Percentiles rank a stretch among this genome's conserved stretches.
Conservation (phyloP, 2,797 vertebrate genomes). For the Mycteria americana region DNA sequence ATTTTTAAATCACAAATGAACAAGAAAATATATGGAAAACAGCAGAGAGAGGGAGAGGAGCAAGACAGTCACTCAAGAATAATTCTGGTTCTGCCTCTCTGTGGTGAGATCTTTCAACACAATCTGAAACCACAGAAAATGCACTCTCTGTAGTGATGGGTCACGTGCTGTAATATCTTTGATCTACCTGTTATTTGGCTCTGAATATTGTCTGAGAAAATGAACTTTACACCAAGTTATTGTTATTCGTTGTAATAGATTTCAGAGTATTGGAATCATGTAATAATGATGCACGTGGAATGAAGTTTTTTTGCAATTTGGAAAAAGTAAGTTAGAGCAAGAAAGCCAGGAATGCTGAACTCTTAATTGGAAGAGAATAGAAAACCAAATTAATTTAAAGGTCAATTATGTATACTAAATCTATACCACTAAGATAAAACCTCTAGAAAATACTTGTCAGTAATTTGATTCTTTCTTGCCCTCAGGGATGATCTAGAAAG, state of each 20-base stretch:
- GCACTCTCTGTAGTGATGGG: fast-evolving
- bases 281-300: neutral
- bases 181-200: neutral
- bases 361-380: neutral
- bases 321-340: neutral
- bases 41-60: neutral
- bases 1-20: neutral
- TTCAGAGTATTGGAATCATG: neutral
- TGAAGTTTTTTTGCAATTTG: neutral
- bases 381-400: neutral
- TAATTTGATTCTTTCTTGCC: neutral
- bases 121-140: neutral
- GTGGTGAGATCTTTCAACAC: neutral
- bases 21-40: neutral
- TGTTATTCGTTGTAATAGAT: neutral
- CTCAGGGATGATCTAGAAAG: neutral
- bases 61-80: neutral
- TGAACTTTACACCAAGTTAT: neutral
- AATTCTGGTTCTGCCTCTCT: neutral
- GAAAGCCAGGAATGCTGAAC: neutral
- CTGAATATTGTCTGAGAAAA: neutral
- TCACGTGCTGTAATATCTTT: neutral
- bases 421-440: neutral
- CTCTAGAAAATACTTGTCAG: neutral
- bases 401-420: neutral